Percentiles rank a stretch among this genome's conserved stretches.
phyloP scores from a whole-genome alignment of 2,113 vertebrate species.

The Ictalurus furcatus region DNA sequence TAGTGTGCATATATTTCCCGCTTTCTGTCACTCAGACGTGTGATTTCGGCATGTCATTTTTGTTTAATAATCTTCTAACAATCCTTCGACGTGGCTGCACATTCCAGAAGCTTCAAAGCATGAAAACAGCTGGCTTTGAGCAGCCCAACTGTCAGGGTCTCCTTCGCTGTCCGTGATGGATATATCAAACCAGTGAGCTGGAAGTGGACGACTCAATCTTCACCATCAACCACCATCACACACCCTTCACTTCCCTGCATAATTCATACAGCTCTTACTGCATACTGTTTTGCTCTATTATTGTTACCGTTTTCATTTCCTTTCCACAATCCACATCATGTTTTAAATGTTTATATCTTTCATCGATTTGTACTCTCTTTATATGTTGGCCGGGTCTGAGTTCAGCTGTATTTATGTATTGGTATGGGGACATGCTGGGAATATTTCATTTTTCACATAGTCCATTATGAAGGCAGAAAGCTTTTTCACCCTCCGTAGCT shows the following conservation, averaged over 20 bases:
- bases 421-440: neutral
- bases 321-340: neutral
- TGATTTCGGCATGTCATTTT: slow-evolving; percentile 73
- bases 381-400: neutral
- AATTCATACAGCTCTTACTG: slow-evolving; percentile 63
- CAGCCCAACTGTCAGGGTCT: slow-evolving; percentile 78
- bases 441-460: slow-evolving; percentile 22
- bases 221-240: slow-evolving; percentile 51
- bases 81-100: slow-evolving; percentile 73
- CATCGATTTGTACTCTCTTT: slow-evolving; percentile 12
- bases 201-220: slow-evolving; percentile 77
- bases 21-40: slow-evolving; percentile 64
- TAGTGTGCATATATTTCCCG: slow-evolving; percentile 42
- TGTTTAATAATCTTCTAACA: slow-evolving; percentile 75
- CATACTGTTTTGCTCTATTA: slow-evolving; percentile 14
- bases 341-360: neutral
- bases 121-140: slow-evolving; percentile 79
- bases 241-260: slow-evolving; percentile 62
- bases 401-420: slow-evolving; percentile 9
- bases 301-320: neutral
- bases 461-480: slow-evolving; percentile 35
- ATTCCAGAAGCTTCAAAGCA: slow-evolving; percentile 71
- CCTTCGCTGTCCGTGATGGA: slow-evolving; percentile 79
- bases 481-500: slow-evolving; percentile 28
- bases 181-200: slow-evolving; percentile 77